Evolutionary conservation across 1,140 invertebrate genomes (phyloP).

Genomic region (Melitaea cinxia): DNA sequence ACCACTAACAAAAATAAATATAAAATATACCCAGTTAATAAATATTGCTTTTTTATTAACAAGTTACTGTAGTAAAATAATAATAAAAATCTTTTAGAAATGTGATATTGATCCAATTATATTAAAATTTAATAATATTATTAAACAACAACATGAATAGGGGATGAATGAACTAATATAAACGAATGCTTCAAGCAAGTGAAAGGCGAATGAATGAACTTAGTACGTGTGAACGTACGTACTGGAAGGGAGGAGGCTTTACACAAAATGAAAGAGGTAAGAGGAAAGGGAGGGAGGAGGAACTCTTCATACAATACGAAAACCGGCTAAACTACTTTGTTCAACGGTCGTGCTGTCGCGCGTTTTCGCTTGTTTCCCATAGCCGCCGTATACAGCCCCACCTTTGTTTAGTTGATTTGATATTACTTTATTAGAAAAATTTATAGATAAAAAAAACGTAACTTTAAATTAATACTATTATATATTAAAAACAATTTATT

Average conservation of each 20-base stretch:
- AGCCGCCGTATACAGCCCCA: conserved; percentile 50
- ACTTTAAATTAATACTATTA: background rate
- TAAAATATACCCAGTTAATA: too few species aligned
- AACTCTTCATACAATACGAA: conserved; percentile 47
- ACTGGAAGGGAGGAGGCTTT: conserved; percentile 61
- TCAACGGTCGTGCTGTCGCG: conserved; percentile 74
- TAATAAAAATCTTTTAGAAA: too few species aligned
- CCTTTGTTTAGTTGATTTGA: conserved; percentile 69
- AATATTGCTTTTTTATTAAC: too few species aligned
- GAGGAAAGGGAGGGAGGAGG: conserved; percentile 63
- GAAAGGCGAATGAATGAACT: conserved; percentile 40
- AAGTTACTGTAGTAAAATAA: too few species aligned
- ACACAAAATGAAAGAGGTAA: conserved; percentile 49
- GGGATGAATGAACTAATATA: background rate
- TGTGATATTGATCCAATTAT: too few species aligned
- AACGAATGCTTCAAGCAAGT: conserved; percentile 18
- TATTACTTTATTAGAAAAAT: conserved; percentile 32
- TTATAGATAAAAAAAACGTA: background rate
- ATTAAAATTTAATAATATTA: too few species aligned
- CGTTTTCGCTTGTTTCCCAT: conserved; percentile 68
- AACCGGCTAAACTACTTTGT: conserved; percentile 78
- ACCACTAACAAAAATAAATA: conserved; percentile 28
- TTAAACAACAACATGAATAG: background rate
- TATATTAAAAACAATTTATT: background rate
- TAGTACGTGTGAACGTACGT: conserved; percentile 12